Percentiles rank a stretch among this genome's conserved stretches.
Evolutionary conservation across 2,888 invertebrate genomes (phyloP).

Genomic region (Aleiodes testaceus): DNA sequence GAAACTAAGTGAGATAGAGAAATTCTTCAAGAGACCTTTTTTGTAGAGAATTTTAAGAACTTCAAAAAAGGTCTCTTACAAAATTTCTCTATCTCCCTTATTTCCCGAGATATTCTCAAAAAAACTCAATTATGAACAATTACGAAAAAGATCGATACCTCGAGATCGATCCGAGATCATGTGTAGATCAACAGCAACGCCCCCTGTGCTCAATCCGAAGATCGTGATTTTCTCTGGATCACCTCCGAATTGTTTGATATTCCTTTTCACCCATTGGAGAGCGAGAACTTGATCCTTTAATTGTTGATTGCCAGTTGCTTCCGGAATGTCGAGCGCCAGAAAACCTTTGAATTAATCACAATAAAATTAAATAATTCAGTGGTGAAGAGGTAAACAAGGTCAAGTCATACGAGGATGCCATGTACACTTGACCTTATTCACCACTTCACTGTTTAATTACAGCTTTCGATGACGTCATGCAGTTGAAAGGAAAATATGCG

Average conservation of each 20-base stretch:
- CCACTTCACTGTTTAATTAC: not conserved
- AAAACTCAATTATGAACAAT: not conserved
- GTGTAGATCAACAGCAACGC: constrained; percentile 58
- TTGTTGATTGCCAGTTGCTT: constrained; percentile 57
- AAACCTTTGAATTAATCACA: constrained; percentile 47
- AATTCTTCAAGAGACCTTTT: too few species aligned
- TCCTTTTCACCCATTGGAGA: constrained; percentile 75
- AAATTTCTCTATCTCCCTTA: too few species aligned
- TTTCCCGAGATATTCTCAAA: too few species aligned
- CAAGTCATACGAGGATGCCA: too few species aligned
- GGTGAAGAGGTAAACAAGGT: too few species aligned
- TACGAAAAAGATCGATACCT: too few species aligned
- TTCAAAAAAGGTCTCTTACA: not conserved
- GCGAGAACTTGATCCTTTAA: constrained; percentile 75
- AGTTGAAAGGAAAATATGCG: too few species aligned
- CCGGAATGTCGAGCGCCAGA: constrained; percentile 53
- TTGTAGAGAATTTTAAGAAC: too few species aligned
- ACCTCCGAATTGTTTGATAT: constrained; percentile 74
- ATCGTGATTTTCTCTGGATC: constrained; percentile 75
- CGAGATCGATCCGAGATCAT: constrained; percentile 43
- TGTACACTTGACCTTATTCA: too few species aligned
- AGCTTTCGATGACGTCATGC: too few species aligned
- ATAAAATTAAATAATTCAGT: too few species aligned
- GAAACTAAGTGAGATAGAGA: too few species aligned
- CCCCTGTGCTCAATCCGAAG: constrained; percentile 76